These are phyloP conservation scores for Piscicola geometra DNA, from an alignment of 2,888 invertebrate species.

Conservation along the genomic window DNA sequence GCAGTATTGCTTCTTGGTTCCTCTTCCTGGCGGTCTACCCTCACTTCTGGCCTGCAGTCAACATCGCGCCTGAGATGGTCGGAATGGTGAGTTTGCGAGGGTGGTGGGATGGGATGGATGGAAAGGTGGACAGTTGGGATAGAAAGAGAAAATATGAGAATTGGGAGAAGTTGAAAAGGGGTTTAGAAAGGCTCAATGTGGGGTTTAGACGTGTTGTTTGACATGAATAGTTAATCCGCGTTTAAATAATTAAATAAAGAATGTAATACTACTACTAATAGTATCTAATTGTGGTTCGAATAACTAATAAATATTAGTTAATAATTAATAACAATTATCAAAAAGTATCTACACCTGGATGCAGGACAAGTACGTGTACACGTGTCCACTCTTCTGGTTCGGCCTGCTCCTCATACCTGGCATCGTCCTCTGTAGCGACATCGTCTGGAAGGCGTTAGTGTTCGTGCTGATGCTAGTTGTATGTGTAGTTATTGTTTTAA, in stretches of 20 bases:
- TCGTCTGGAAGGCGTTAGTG: constrained; percentile 69
- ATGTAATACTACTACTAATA: no score
- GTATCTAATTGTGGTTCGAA: no score
- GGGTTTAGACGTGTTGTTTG: no score
- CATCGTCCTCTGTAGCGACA: constrained; percentile 79
- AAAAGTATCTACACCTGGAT: no score
- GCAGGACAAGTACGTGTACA: constrained; percentile 71
- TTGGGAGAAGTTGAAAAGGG: no score
- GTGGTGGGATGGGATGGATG: not conserved
- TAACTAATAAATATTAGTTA: no score
- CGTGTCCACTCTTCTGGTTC: constrained; percentile 88
- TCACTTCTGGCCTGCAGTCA: constrained; percentile 61
- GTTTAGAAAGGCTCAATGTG: no score
- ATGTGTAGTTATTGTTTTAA: not conserved
- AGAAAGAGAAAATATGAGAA: no score
- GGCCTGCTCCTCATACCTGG: constrained; percentile 83
- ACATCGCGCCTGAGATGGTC: constrained; percentile 85
- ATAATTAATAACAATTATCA: no score
- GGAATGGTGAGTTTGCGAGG: constrained; percentile 68
- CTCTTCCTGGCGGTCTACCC: constrained; percentile 78
- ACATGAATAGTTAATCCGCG: no score
- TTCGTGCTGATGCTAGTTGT: not conserved
- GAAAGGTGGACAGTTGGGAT: not conserved
- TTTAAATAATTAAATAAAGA: no score
- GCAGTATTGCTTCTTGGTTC: constrained; percentile 89